phyloP scores from a whole-genome alignment of 2,113 vertebrate species.

The Chrysemys picta region DNA sequence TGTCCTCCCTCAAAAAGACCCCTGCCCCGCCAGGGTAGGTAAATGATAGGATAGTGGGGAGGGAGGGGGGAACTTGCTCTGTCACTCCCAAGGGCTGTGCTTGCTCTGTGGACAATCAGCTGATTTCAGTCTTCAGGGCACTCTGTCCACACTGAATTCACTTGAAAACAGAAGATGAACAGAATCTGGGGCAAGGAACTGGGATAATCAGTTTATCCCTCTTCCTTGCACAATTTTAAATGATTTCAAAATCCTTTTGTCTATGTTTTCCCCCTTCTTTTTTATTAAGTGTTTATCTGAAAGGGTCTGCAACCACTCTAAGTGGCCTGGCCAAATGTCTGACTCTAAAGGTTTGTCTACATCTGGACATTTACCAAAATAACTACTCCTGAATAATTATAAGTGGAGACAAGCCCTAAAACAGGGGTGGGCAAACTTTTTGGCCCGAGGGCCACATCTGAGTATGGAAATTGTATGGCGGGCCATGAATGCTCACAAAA shows the following conservation, averaged over 20 bases:
- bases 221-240: background rate
- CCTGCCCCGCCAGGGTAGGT: background rate
- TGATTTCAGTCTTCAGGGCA: background rate
- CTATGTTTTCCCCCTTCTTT: background rate
- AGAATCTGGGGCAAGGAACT: background rate
- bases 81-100: background rate
- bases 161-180: background rate
- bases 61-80: background rate
- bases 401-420: background rate
- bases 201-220: background rate
- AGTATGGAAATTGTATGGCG: no score
- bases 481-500: no score
- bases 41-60: background rate
- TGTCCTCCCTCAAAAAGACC: background rate
- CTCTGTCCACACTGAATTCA: background rate
- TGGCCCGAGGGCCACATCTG: no score
- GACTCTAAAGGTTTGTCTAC: background rate
- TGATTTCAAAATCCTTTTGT: background rate
- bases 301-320: background rate
- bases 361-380: background rate
- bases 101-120: background rate
- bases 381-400: background rate
- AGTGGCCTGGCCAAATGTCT: background rate
- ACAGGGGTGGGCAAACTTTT: no score
- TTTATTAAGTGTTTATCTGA: background rate